These are phyloP conservation scores for Otus sunia DNA, from an alignment of 2,113 vertebrate species.

Conservation along the genomic window DNA sequence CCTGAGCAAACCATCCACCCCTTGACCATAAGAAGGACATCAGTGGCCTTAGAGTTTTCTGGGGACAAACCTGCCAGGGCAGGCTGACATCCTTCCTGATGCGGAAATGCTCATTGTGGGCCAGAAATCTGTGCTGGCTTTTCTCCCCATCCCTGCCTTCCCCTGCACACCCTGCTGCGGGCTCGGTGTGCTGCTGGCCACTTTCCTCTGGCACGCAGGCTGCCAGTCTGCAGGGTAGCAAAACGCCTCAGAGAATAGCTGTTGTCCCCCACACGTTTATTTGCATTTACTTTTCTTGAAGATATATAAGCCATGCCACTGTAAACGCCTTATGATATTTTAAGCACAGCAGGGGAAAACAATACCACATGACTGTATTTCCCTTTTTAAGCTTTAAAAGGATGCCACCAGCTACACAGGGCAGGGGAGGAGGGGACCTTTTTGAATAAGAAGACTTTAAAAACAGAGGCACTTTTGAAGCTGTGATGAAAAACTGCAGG, in stretches of 20 bases:
- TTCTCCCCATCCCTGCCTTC: neutral
- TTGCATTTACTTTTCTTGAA: neutral
- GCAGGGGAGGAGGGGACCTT: fast-evolving
- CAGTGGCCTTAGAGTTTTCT: neutral
- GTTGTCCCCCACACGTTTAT: neutral
- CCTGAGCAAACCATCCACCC: neutral
- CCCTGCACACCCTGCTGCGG: fast-evolving
- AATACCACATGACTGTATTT: neutral
- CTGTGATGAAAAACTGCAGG: neutral
- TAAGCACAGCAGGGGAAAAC: neutral
- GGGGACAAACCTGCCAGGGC: neutral
- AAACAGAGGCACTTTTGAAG: neutral
- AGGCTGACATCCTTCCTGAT: neutral
- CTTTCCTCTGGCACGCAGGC: neutral
- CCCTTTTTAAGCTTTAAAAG: neutral
- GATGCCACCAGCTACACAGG: neutral
- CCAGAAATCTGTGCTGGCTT: neutral
- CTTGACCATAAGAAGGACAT: neutral
- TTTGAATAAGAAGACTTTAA: neutral
- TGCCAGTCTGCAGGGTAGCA: neutral
- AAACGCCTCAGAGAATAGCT: fast-evolving
- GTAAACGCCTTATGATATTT: neutral
- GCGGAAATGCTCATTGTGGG: neutral
- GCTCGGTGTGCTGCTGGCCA: fast-evolving
- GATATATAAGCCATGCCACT: neutral